Evolutionary conservation across 37 sponge, comb jelly and placozoan species (phyloP), one percentile per base, ranked within the genome.

Genomic region (Mnemiopsis leidyi): DNA sequence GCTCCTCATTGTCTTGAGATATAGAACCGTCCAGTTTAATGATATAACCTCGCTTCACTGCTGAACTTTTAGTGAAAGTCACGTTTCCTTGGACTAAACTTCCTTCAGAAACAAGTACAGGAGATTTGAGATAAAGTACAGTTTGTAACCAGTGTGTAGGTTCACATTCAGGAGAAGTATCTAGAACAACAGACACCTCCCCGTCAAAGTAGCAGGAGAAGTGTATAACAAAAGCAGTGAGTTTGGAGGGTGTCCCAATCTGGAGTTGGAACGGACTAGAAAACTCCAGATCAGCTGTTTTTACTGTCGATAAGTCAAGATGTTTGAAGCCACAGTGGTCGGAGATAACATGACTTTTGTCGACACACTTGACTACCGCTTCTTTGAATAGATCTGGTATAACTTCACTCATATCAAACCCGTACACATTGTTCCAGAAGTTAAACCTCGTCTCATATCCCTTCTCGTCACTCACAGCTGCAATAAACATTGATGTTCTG

Each of bases 131-230:
- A 25, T 85, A 85, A 3, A 85, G 90, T 33, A 85, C 29, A 23
- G 90, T 85, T 33, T 85, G 90, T 16, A 85, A 21, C 90, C 90
- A 85, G 35, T 85, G 90, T 25, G 90, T 85, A 3, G n/a, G 18
- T 16, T 21, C 29, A 38, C 40, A 25, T 23, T 40, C 26, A 37
- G 90, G 90, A 0, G 90, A 85, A 2, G 90, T 85, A 33, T 85
- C 48, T 5, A 85, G 26, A 23, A 38, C 40, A 2, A 40, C 24
- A 2, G 90, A 85, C 2, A 38, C 24, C 0, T 85, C 35, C 16
- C 90, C 90, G 25, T 85, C 90, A 85, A 85, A 85, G 29, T 28
- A 40, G 36, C 90, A 85, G n/a, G 90, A 26, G 30, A 85, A 85
- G 29, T 32, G 35, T 16, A 85, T 29, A 13, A 23, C n/a, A 13